Base-by-base conservation (phyloP, 2,113 vertebrate species). In the Atherinomorus stipes region DNA sequence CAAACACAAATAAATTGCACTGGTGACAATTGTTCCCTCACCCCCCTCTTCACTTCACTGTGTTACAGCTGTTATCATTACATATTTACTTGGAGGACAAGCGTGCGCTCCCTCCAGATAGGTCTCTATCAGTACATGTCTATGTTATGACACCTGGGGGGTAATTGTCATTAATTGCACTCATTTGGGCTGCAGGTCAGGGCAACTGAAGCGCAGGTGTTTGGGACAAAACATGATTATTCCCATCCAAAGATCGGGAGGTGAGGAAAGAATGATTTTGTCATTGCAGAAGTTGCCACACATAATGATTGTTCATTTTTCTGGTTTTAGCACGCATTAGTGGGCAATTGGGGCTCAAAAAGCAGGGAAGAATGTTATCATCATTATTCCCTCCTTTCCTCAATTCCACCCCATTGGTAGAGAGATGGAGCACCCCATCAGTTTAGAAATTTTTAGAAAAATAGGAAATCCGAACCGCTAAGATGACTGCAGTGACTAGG, bases 91-190 rank as follows among this genome's bases (percentile, higher is more conserved):
- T 90, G 90, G 87, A 86, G 85, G 93, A 93, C 92, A 93, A 91
- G 92, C 83, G 57, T 81, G 71, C 56, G 83, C 85, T 86, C 89
- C 87, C 86, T 64, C 88, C 84, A 81, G 85, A 91, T 90, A 93
- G 88, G 90, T 89, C 81, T 86, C 92, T 92, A 94, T 94, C 93
- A 85, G 91, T 94, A 93, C 87, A 88, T 92, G 92, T 94, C 93
- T 91, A 86, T 92, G 92, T 90, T 88, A 80, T 93, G 94, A 93
- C 93, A 94, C 93, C 93, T 93, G 91, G 86, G 87, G 90, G 92
- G 91, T 95, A 94, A 95, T 94, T 93, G 93, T 95, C 94, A 95
- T 95, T 95, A 95, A 95, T 95, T 94, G 93, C 90, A 78, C 93
- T 95, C 94, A 94, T 95, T 94, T 93, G 85, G 84, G 86, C 62